Base-by-base conservation (phyloP, 1,140 invertebrate genomes). In the Ladona fulva region DNA sequence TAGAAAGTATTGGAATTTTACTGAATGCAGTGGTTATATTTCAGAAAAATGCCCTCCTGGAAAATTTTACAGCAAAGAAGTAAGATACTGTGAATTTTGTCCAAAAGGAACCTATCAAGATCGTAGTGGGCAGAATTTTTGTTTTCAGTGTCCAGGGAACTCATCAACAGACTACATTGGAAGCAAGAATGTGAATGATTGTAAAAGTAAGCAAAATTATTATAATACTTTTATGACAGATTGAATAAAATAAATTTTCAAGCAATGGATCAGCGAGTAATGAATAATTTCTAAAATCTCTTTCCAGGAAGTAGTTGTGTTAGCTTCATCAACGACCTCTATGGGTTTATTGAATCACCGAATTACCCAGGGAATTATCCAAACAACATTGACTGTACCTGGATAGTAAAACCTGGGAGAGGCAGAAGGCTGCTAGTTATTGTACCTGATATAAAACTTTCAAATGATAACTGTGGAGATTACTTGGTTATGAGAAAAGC, bases 331-430 rank as follows among this genome's bases (percentile, higher is more conserved):
- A 77, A 74, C 25, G 78, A 78, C 7, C 25, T 78, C n/a, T 59
- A 24, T 37, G 78, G 78, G 8, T n/a, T 77, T 25, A 77, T 78
- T 52, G 42, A 77, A 44, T 89, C 88, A 81, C 90, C 90, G 6
- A 89, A 90, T 81, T 91, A 86, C 83, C 90, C 90, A 0, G 86
- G 90, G 74, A 85, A 86, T 76, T 92, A 92, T 83, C 90, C 90
- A 0, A 86, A 84, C 52, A 84, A 87, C 29, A 89, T 90, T 79
- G 88, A 90, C 78, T 92, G 90, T 81, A 85, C 89, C 0, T 91
- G 90, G 90, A 85, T 87, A 74, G 88, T 91, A 80, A 86, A 84
- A 3, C 89, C 89, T 0, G 89, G 87, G 14, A 86, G 88, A 25
- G 90, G 90, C 14, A 44, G 79, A 22, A 42, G 79, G 22, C 42